Evolutionary conservation across 2,888 invertebrate genomes (phyloP), one percentile per base, ranked within the genome.

Genomic region (Archaeoteleia sp.): DNA sequence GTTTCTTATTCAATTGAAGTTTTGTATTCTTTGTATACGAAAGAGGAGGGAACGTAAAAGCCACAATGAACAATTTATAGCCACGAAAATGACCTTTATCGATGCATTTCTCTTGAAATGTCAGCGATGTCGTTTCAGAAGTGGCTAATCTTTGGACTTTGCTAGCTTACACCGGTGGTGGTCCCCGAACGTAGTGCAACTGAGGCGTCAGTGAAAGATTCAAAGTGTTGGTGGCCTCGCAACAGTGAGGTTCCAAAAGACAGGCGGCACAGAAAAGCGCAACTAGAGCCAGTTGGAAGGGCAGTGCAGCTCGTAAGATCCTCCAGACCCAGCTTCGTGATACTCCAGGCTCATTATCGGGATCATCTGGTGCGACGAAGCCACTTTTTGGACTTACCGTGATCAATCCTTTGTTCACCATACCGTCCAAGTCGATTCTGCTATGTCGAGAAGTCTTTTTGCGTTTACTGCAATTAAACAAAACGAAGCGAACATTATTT

Each of bases 121-220:
- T 20, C 13, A 46, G n/a, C 32, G 32, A 35, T 46, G 46, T 27
- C 25, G 45, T 23, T 46, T 32, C 29, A 6, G 34, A 6, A 30
- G 32, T 8, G 10, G n/a, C 35, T 20, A 43, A 5, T 10, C 25
- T 32, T 3, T 30, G 43, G 43, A 17, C 23, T 15, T 40, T 37
- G 8, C 49, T 66, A 34, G 42, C 63, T 68, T 12, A 61, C 82
- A 93, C 90, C 5, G 95, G 94, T 12, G 94, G 94, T 7, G 94
- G 93, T 68, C 94, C 94, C 63, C 91, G 89, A n/a, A 93, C 90
- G 83, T 94, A 94, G 74, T 92, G 91, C 55, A 95, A 87, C 78
- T 94, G 93, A 2, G 94, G 94, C n/a, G 92, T 91, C 30, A 94
- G 86, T 0, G 92, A 91, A 76, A 93, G 88, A 46, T 91, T 91